phyloP scores from a whole-genome alignment of 2,797 vertebrate species.

The Notamacropus eugenii region DNA sequence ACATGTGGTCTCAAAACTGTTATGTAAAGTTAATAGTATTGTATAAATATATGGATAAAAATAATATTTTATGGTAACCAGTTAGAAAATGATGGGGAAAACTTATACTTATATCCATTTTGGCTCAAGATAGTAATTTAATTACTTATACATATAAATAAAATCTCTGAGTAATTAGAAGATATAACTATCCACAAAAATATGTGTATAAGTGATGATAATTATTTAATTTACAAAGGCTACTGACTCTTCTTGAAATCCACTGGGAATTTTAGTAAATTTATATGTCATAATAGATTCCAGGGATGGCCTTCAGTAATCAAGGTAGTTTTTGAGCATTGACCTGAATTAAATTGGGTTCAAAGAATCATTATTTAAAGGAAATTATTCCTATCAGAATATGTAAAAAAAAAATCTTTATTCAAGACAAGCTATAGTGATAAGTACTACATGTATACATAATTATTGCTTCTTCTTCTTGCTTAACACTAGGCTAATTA shows the following conservation, averaged over 20 bases:
- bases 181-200: slow-evolving; percentile 24
- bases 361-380: slow-evolving; percentile 51
- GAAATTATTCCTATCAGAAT: slow-evolving; percentile 16
- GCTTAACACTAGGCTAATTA: background rate
- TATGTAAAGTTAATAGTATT: background rate
- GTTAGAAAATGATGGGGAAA: background rate
- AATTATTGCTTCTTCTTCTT: background rate
- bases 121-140: background rate
- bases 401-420: slow-evolving; percentile 5
- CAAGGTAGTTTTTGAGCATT: slow-evolving; percentile 12
- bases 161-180: background rate
- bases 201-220: slow-evolving; percentile 8
- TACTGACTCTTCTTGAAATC: background rate
- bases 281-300: slow-evolving; percentile 14
- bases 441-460: background rate
- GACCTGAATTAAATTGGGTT: slow-evolving; percentile 1
- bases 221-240: slow-evolving; percentile 28
- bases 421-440: slow-evolving; percentile 31
- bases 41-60: slow-evolving; percentile 2
- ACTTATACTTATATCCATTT: background rate
- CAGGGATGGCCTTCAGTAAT: slow-evolving; percentile 32
- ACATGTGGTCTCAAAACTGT: background rate
- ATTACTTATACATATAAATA: background rate
- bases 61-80: slow-evolving; percentile 8
- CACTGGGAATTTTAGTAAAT: slow-evolving; percentile 15